phyloP scores from a whole-genome alignment of 2,888 invertebrate species.

The Zele albiditarsus region DNA sequence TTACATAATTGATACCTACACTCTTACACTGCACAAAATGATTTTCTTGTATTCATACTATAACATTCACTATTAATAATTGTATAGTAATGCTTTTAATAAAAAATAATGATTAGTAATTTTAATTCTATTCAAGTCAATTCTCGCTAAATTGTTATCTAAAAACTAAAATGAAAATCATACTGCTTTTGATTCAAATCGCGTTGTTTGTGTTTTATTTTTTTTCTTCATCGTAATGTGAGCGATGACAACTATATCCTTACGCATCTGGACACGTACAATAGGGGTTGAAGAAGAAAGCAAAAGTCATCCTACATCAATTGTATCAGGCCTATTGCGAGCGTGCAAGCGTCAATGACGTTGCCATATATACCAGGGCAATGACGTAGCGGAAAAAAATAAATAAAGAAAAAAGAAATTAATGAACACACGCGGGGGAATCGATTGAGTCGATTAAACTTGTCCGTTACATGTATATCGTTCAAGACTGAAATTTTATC shows the following conservation, averaged over 20 bases:
- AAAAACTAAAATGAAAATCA: too few species aligned
- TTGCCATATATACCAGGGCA: conserved; percentile 44
- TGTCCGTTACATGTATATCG: not conserved
- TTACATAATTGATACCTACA: too few species aligned
- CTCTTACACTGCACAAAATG: too few species aligned
- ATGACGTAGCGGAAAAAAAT: conserved; percentile 41
- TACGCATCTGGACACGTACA: not conserved
- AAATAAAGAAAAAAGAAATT: conserved; percentile 15
- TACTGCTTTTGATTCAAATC: too few species aligned
- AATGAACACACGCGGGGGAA: not conserved
- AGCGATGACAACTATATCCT: not conserved
- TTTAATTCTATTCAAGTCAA: too few species aligned
- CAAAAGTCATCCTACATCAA: conserved; percentile 45
- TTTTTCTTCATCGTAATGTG: not conserved
- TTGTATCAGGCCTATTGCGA: conserved; percentile 42
- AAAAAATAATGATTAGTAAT: too few species aligned
- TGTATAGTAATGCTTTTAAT: too few species aligned
- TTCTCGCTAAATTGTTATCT: too few species aligned
- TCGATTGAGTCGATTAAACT: conserved; percentile 28
- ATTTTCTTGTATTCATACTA: too few species aligned
- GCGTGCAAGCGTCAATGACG: conserved; percentile 40
- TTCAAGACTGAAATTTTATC: conserved; percentile 14
- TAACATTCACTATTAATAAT: too few species aligned
- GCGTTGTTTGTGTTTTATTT: too few species aligned
- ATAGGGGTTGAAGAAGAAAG: conserved; percentile 37